Evolutionary conservation across 2,113 vertebrate genomes (phyloP).

Genomic region (Erythrolamprus reginae): DNA sequence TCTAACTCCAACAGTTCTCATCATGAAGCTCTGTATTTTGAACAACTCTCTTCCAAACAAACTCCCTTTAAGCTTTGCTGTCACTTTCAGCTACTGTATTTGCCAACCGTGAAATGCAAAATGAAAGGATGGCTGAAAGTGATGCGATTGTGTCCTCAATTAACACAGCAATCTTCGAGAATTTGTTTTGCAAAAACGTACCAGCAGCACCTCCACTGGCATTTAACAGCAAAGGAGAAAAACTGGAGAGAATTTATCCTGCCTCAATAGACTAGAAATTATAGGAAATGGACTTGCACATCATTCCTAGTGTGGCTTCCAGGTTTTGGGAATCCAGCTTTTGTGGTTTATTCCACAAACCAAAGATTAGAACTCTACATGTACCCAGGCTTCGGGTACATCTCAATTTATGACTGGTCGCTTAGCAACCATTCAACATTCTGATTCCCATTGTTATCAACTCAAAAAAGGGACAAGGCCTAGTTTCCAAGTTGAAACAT

Average conservation of each 20-base stretch:
- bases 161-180: background rate
- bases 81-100: background rate
- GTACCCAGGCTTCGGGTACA: background rate
- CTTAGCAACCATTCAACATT: background rate
- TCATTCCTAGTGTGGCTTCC: background rate
- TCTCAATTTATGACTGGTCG: background rate
- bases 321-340: background rate
- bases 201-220: background rate
- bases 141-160: background rate
- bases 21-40: background rate
- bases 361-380: background rate
- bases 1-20: background rate
- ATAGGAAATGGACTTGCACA: background rate
- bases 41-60: background rate
- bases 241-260: background rate
- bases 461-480: background rate
- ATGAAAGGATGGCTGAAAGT: background rate
- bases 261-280: background rate
- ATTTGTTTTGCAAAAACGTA: background rate
- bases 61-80: background rate
- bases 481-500: background rate
- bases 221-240: background rate
- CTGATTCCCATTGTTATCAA: background rate
- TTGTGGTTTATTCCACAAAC: background rate
- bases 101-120: slow-evolving; percentile 8